Base-by-base conservation (phyloP, 2,888 invertebrate species). In the Drosophila histrio region DNA sequence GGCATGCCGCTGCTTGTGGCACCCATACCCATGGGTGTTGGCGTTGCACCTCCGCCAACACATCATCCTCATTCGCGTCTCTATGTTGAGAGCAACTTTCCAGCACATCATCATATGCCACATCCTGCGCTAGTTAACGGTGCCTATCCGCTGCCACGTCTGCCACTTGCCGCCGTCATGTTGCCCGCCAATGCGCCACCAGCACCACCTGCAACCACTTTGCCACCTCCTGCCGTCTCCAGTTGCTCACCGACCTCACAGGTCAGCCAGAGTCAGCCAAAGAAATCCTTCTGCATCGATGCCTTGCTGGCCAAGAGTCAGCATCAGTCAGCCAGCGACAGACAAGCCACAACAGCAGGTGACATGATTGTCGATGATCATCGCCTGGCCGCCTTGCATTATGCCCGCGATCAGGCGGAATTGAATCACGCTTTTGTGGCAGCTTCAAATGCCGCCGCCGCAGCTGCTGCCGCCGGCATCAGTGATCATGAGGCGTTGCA, bases 201-300 rank as follows among this genome's bases (percentile, higher is more conserved):
- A 17, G 54, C 8, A 1, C 46, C 28, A 21, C 32, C 47, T 15
- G 34, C 56, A 26, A 15, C 44, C 1, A 6, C 53, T 4, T 13
- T 26, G 6, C 57, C 71, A 24, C 66, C 70, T n/a, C 49, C 78
- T 6, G 19, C 65, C 34, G 39, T 70, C 4, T 47, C 66, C 39
- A 76, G 66, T 30, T 72, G 67, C 34, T 77, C 79, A 3, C 79
- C 73, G 15, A 79, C 68, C 1, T 49, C 79, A 0, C 87, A 75
- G 30, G n/a, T n/a, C n/a, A n/a, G n/a, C n/a, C 65, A 71, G 30
- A 50, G 86, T 53, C 89, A 89, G 52, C 91, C 90, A 3, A 95
- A 95, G 76, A 96, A 96, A 52, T 97, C 97, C 0, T 98, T 98
- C 89, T 97, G 97, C 89, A 98, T 98, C 76, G 98, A 98, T 88